Conservation (phyloP, 1,140 invertebrate species). For the Ectropis grisescens region DNA sequence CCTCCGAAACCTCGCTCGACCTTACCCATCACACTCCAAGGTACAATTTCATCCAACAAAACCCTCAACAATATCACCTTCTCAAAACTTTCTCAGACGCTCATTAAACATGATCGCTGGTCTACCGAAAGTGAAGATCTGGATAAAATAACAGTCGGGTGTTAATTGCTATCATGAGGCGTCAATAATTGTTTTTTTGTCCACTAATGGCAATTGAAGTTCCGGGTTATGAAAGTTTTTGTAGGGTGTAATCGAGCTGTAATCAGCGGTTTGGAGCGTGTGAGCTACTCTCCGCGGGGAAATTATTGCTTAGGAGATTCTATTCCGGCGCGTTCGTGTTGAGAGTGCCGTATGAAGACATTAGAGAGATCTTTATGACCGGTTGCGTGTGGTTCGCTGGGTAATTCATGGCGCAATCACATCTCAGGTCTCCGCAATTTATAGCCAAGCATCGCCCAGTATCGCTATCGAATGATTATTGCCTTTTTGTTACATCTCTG, state of each 20-base stretch:
- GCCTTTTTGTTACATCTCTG: slow-evolving; percentile 12
- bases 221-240: slow-evolving; percentile 61
- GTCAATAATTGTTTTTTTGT: slow-evolving; percentile 61
- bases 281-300: slow-evolving; percentile 36
- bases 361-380: slow-evolving; percentile 45
- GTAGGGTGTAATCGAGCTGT: slow-evolving; percentile 54
- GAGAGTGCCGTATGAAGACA: slow-evolving; percentile 51
- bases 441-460: slow-evolving; percentile 23
- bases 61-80: slow-evolving; percentile 11
- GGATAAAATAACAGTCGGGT: slow-evolving; percentile 43
- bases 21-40: slow-evolving; percentile 15
- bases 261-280: slow-evolving; percentile 53
- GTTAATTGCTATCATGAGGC: slow-evolving; percentile 56
- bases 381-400: slow-evolving; percentile 39
- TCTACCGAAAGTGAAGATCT: slow-evolving; percentile 37
- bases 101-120: slow-evolving; percentile 34
- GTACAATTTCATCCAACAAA: slow-evolving; percentile 11
- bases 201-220: slow-evolving; percentile 47
- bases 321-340: slow-evolving; percentile 30
- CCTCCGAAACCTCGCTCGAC: slow-evolving; percentile 11
- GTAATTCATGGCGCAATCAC: slow-evolving; percentile 38
- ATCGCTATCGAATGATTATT: slow-evolving; percentile 20
- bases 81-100: slow-evolving; percentile 13
- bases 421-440: slow-evolving; percentile 32
- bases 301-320: slow-evolving; percentile 47